A percentile compares a stretch with the other conserved stretches of the same genome.
Evolutionary conservation across 2,113 vertebrate genomes (phyloP).

Genomic region (Oncorhynchus keta): DNA sequence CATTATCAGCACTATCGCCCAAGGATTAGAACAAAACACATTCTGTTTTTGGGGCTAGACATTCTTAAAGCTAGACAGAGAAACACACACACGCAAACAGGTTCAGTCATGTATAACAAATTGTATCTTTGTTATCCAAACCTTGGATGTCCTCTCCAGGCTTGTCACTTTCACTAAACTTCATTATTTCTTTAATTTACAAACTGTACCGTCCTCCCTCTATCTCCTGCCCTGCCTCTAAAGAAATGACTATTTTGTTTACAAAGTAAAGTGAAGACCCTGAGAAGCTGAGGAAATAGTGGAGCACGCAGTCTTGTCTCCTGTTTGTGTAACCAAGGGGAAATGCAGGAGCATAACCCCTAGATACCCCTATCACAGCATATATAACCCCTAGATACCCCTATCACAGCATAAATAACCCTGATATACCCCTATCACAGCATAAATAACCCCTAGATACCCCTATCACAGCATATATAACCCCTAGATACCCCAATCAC

Average conservation of each 20-base stretch:
- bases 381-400: too few species aligned
- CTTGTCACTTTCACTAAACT: conserved; percentile 31
- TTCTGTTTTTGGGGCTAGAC: conserved; percentile 21
- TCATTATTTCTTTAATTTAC: conserved; percentile 17
- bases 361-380: too few species aligned
- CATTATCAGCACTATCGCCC: conserved; percentile 15
- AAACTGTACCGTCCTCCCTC: neutral
- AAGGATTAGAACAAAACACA: conserved; percentile 23
- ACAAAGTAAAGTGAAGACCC: conserved; percentile 19
- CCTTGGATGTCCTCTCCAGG: neutral
- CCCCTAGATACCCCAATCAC: too few species aligned
- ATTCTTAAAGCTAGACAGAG: neutral
- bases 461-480: conserved; percentile 9
- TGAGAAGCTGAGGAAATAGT: neutral
- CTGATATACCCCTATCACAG: too few species aligned
- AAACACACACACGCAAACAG: conserved; percentile 13
- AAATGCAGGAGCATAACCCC: neutral
- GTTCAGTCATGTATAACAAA: conserved; percentile 12
- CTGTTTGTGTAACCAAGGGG: conserved; percentile 1
- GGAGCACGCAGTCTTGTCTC: neutral
- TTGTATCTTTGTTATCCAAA: conserved; percentile 11
- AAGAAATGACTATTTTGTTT: conserved; percentile 41
- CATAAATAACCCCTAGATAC: too few species aligned
- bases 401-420: too few species aligned
- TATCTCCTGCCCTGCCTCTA: too few species aligned